Evolutionary conservation across 2,113 vertebrate genomes (phyloP), one percentile per base, ranked within the genome.

Genomic region (Hippocampus abdominalis): DNA sequence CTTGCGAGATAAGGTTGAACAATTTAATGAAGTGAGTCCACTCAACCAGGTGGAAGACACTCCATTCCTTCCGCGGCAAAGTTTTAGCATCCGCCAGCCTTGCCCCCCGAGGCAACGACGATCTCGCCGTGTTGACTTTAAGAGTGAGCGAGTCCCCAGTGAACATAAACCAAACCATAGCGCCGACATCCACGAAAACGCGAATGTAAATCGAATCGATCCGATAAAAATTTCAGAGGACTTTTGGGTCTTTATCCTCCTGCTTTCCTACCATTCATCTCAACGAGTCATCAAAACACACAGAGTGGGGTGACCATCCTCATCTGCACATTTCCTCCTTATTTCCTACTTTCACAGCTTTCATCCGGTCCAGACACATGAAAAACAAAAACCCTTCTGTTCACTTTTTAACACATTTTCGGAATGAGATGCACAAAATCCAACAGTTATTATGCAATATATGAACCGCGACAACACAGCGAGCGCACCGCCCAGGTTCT

Each of bases 231-330:
- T 27, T 16, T 7, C 2, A 12, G 23, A 18, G 6, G 27, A 29
- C 15, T 25, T 49, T 18, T 13, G 8, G 4, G 67, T 42, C 49
- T 70, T 66, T 76, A 77, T 56, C 69, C 32, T 66, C 51, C 36
- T 46, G 64, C 82, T 86, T 85, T 80, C 75, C 73, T 66, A 4
- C 56, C 27, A 79, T 62, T 64, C 64, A 74, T 74, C 40, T 70
- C 70, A 79, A 78, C 85, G 82, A 89, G 63, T 85, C 88, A 88
- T 70, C 12, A 2, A 72, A 68, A 59, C 75, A 63, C 74, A 77
- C 54, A 69, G 61, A 36, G 32, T 6, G 32, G 32, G 32, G 32
- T 57, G 68, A 64, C 60, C 81, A 76, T 69, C 82, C 84, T 71
- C 79, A 77, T 79, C 76, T 72, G 46, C 71, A 65, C 69, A 3